Evolutionary conservation across 2,888 invertebrate species (phyloP).

Genomic region (Melitaea athalia): DNA sequence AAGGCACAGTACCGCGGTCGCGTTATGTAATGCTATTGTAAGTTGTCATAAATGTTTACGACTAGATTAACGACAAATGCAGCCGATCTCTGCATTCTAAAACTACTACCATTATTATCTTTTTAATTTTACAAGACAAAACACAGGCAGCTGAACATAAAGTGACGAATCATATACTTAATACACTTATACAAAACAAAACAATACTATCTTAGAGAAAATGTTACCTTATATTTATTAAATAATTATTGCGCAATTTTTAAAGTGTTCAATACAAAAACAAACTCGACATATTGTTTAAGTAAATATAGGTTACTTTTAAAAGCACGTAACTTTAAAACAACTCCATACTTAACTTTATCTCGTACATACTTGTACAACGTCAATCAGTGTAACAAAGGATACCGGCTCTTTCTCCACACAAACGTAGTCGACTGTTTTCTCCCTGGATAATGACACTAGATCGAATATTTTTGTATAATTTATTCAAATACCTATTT

Average conservation of each 20-base stretch:
- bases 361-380: conserved; percentile 1
- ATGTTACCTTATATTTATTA: conserved; percentile 20
- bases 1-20: conserved; percentile 63
- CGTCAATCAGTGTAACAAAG: conserved; percentile 15
- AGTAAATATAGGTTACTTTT: conserved; percentile 26
- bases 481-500: no score
- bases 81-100: not conserved
- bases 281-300: conserved; percentile 9
- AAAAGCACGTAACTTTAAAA: conserved; percentile 16
- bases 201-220: conserved; percentile 54
- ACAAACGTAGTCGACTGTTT: no score
- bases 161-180: no score
- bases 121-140: not conserved
- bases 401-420: no score
- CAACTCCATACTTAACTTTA: conserved; percentile 11
- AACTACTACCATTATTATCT: not conserved
- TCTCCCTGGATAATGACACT: no score
- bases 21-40: conserved; percentile 73
- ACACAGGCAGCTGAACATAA: no score
- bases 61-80: conserved; percentile 18
- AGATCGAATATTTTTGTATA: no score
- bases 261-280: conserved; percentile 23
- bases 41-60: conserved; percentile 72
- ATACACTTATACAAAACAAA: conserved; percentile 40
- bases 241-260: conserved; percentile 3